These are phyloP conservation scores for Agrypnia vestita DNA, from an alignment of 1,140 invertebrate species.

Conservation along the genomic window DNA sequence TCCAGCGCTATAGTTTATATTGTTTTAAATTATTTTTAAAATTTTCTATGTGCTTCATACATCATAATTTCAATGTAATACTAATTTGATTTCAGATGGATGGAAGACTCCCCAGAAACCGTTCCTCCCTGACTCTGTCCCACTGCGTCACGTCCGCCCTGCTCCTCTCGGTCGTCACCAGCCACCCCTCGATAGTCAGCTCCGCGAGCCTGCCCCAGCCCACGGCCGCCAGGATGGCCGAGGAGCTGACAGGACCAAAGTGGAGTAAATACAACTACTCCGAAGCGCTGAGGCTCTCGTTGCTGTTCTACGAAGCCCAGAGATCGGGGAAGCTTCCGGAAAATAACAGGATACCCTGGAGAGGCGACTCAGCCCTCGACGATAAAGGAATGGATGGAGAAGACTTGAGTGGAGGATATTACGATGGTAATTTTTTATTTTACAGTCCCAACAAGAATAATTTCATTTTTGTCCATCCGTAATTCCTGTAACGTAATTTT, in stretches of 20 bases:
- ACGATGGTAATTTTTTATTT: slow-evolving; percentile 81
- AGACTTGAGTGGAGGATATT: slow-evolving; percentile 80
- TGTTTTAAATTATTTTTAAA: too few species aligned
- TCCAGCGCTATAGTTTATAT: too few species aligned
- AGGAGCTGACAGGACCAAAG: background rate
- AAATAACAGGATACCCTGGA: slow-evolving; percentile 75
- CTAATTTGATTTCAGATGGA: slow-evolving; percentile 10
- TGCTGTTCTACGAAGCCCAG: slow-evolving; percentile 80
- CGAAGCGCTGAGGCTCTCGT: slow-evolving; percentile 72
- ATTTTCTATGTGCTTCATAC: too few species aligned
- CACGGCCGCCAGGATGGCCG: background rate
- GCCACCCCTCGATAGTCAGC: slow-evolving; percentile 10
- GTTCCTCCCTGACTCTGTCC: background rate
- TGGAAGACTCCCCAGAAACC: background rate
- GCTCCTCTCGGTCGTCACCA: background rate
- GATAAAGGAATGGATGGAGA: slow-evolving; percentile 74
- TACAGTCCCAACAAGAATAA: too few species aligned
- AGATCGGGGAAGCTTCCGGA: slow-evolving; percentile 76
- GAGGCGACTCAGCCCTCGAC: slow-evolving; percentile 75
- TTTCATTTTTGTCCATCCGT: too few species aligned
- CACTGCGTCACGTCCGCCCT: background rate
- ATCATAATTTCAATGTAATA: too few species aligned
- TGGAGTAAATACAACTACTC: slow-evolving; percentile 69
- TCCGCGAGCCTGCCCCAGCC: background rate
- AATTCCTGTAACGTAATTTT: too few species aligned